These are phyloP conservation scores for Brachyhypopomus gauderio DNA, from an alignment of 2,113 vertebrate genomes.

Conservation along the genomic window DNA sequence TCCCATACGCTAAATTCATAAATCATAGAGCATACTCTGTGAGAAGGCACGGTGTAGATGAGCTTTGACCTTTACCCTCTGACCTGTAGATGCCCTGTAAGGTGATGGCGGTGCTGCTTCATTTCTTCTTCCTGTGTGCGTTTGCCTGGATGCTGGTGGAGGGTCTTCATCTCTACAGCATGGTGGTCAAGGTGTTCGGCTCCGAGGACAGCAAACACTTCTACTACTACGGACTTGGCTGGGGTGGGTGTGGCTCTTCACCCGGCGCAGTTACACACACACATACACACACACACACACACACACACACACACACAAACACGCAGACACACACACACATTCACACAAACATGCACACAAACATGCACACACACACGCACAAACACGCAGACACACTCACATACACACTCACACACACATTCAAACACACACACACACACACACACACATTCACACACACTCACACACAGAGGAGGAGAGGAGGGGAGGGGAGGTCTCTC, in stretches of 20 bases:
- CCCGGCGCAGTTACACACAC: background rate
- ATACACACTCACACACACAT: background rate
- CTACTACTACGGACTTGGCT: constrained; percentile 90
- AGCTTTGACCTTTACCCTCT: constrained; percentile 1
- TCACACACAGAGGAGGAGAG: background rate
- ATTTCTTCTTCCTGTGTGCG: constrained; percentile 93
- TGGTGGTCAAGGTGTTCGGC: constrained; percentile 95
- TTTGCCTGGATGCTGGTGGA: constrained; percentile 98
- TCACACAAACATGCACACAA: background rate
- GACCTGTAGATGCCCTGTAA: constrained; percentile 84
- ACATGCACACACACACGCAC: background rate
- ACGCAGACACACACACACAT: background rate
- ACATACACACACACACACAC: background rate
- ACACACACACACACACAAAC: background rate
- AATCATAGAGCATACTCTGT: too few species aligned
- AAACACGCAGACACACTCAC: background rate
- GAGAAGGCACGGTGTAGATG: background rate
- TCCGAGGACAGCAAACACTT: constrained; percentile 92
- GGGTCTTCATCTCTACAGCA: constrained; percentile 94
- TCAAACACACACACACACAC: background rate
- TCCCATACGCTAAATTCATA: too few species aligned
- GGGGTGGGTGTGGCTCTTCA: constrained; percentile 85
- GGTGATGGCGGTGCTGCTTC: constrained; percentile 87
- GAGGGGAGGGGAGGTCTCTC: too few species aligned
- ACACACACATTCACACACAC: too few species aligned